These are phyloP conservation scores for Thamnaconus septentrionalis DNA, from an alignment of 2,113 vertebrate genomes.

Conservation along the genomic window DNA sequence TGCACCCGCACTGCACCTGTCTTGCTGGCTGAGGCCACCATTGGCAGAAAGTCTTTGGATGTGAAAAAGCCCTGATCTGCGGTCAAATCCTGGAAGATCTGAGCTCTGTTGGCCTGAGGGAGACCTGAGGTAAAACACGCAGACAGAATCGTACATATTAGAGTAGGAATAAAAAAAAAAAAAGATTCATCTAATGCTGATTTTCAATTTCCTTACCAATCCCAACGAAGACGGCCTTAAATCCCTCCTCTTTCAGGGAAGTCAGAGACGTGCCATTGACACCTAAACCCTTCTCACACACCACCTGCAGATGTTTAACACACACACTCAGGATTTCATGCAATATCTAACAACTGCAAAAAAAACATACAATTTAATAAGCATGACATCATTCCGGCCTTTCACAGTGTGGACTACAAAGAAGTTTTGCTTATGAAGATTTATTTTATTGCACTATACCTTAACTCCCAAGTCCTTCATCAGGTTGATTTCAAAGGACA, in stretches of 20 bases:
- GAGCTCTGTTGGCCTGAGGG: slow-evolving; percentile 86
- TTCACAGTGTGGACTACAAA: too few relatives aligned
- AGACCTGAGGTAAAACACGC: slow-evolving; percentile 76
- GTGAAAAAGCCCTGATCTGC: slow-evolving; percentile 87
- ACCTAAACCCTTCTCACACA: slow-evolving; percentile 82
- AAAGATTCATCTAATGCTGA: too few relatives aligned
- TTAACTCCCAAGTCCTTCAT: slow-evolving; percentile 90
- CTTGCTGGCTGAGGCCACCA: slow-evolving; percentile 90
- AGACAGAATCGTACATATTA: background rate
- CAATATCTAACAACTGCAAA: too few relatives aligned
- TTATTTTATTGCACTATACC: slow-evolving; percentile 37
- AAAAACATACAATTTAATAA: background rate
- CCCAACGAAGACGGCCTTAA: slow-evolving; percentile 84
- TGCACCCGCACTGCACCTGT: slow-evolving; percentile 68
- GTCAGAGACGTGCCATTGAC: slow-evolving; percentile 80
- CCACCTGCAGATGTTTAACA: slow-evolving; percentile 68
- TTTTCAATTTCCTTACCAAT: slow-evolving; percentile 80
- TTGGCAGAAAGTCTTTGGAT: slow-evolving; percentile 90
- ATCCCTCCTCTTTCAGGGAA: slow-evolving; percentile 84
- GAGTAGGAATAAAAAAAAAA: too few relatives aligned
- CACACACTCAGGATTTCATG: background rate
- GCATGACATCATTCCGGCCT: background rate
- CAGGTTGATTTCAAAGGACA: slow-evolving; percentile 87
- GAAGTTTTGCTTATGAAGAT: too few relatives aligned
- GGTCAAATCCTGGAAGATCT: slow-evolving; percentile 82